These are phyloP conservation scores for Pogonomyrmex barbatus DNA, from an alignment of 1,140 invertebrate genomes.

Conservation along the genomic window DNA sequence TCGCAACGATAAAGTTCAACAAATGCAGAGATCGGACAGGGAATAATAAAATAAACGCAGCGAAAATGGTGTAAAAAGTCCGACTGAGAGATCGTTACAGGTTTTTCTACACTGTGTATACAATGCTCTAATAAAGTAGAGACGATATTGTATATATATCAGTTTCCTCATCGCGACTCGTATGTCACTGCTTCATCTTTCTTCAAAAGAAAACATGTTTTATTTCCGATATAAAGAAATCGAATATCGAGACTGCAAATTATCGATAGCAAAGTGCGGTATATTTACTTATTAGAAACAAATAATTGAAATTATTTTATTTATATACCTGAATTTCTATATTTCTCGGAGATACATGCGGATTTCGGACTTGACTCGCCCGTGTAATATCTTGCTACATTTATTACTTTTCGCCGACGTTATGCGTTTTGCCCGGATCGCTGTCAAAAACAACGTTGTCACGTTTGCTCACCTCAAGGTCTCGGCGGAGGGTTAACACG, in stretches of 20 bases:
- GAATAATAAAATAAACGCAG: slow-evolving; percentile 32
- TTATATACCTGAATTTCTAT: neutral
- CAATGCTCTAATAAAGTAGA: neutral
- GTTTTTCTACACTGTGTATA: neutral
- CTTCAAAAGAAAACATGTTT: neutral
- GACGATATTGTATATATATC: too few relatives aligned
- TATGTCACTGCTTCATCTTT: neutral
- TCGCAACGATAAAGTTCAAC: neutral
- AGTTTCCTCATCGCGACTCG: neutral
- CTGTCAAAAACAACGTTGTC: slow-evolving; percentile 65
- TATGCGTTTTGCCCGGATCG: neutral
- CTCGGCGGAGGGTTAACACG: slow-evolving; percentile 71
- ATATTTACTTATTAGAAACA: neutral
- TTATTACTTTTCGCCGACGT: neutral
- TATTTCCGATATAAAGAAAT: neutral
- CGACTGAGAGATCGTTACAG: neutral
- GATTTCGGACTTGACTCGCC: neutral
- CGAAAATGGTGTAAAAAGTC: slow-evolving; percentile 22
- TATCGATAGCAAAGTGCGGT: neutral
- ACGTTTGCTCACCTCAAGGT: slow-evolving; percentile 74
- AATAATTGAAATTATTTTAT: neutral
- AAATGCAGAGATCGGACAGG: slow-evolving; percentile 4
- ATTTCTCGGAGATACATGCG: neutral
- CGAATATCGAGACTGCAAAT: too few relatives aligned
- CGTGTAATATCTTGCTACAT: neutral